These are phyloP conservation scores for Galeruca laticollis DNA, from an alignment of 2,888 invertebrate species.

Conservation along the genomic window DNA sequence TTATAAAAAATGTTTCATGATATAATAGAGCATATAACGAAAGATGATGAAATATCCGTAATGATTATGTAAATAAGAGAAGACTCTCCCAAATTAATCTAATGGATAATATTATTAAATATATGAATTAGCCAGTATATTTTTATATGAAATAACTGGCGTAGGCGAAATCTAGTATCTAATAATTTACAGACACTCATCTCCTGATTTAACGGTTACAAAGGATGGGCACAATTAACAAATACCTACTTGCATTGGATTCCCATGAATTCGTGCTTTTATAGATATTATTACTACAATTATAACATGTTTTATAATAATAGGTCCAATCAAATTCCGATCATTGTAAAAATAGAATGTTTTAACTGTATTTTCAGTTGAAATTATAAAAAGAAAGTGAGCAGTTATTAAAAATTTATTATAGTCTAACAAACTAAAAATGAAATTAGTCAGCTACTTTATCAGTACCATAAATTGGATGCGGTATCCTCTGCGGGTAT, in stretches of 20 bases:
- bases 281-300: background rate
- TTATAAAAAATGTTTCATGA: background rate
- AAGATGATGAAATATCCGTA: background rate
- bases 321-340: background rate
- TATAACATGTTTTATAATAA: background rate
- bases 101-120: background rate
- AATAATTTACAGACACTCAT: background rate
- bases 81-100: background rate
- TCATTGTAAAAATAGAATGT: background rate
- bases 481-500: too few species aligned
- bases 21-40: background rate
- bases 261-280: background rate
- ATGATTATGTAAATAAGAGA: conserved; percentile 4
- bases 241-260: background rate
- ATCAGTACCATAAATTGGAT: too few species aligned
- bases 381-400: background rate
- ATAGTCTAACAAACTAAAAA: too few species aligned
- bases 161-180: conserved; percentile 3
- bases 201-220: conserved; percentile 5
- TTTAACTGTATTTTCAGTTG: background rate
- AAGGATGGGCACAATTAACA: conserved; percentile 9
- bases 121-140: background rate
- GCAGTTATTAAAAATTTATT: background rate
- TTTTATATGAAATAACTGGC: conserved; percentile 5
- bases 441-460: too few species aligned